Base-by-base conservation (phyloP, 2,888 invertebrate species). In the Cephus sareptanus region DNA sequence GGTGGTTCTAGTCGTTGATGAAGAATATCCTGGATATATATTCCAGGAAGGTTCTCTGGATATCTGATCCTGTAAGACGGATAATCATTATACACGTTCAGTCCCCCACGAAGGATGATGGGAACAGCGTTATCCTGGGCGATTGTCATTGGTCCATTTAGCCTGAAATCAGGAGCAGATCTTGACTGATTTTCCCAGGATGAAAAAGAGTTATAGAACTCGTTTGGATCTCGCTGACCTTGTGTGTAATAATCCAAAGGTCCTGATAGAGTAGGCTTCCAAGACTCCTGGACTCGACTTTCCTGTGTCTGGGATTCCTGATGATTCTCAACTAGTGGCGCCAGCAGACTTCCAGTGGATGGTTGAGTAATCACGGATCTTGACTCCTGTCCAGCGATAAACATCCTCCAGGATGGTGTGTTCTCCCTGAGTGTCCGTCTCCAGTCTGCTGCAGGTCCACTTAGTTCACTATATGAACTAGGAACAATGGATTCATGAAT, bases 361-460 rank as follows among this genome's bases (percentile, higher is more conserved):
- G 13, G 31, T 15, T 71, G 71, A 30, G 71, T 33, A 13, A 40
- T 23, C 40, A 9, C 40, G 6, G 15, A 40, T 1, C 6, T 40
- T 40, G 40, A n/a, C 13, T 71, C 71, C 30, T 71, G 11, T 13
- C 33, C 71, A 30, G 30, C 71, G 9, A 71, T 23, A 33, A 71
- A 71, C 71, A 71, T 71, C 3, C 71, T 71, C 71, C 71, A 71
- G 23, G 71, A 30, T 31, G 75, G 23, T 76, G 40, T 56, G 23
- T 56, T 56, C 40, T 56, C 40, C 40, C 40, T 56, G 23, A 56
- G 2, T 6, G 40, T 23, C 40, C 23, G 9, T 56, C 40, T 4
- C 40, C 40, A 56, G 40, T 56, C 40, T 56, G 40, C 15, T 56
- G 4, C 23, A 23, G 40, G 40, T 9, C 15, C 6, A 56, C 9